Conservation (phyloP, 2,797 vertebrate species). For the Oreonectes daqikongensis region DNA sequence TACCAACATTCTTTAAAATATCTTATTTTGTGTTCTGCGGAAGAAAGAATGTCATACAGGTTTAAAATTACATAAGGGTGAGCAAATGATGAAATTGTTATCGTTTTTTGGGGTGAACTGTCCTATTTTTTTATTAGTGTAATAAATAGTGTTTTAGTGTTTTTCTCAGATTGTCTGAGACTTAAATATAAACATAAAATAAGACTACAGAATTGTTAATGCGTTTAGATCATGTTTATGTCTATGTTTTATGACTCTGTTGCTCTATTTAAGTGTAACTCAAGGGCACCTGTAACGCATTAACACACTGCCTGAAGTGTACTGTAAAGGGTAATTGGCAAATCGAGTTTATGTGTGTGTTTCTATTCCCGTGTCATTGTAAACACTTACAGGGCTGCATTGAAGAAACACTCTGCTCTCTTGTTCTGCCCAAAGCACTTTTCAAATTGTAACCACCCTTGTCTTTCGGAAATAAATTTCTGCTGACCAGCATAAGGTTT, state of each 20-base stretch:
- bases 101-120: too few relatives aligned
- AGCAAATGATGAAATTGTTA: too few relatives aligned
- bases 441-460: constrained; percentile 7
- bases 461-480: constrained; percentile 45
- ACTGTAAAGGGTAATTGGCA: constrained; percentile 55
- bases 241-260: constrained; percentile 62
- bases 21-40: too few relatives aligned
- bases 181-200: not conserved
- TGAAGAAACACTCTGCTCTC: constrained; percentile 45
- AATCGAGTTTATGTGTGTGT: constrained; percentile 58
- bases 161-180: not conserved
- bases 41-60: too few relatives aligned
- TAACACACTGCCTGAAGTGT: constrained; percentile 61
- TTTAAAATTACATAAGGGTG: too few relatives aligned
- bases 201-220: too few relatives aligned
- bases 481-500: constrained; percentile 44
- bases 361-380: constrained; percentile 53
- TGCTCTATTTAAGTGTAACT: constrained; percentile 68
- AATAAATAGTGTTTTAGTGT: not conserved
- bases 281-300: constrained; percentile 67
- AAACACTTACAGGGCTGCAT: constrained; percentile 46
- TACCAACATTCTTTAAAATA: too few relatives aligned
- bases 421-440: constrained; percentile 43
- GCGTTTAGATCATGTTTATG: too few relatives aligned
- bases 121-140: not conserved